phyloP scores from a whole-genome alignment of 2,888 invertebrate species.

The Drosophila austrosaltans region DNA sequence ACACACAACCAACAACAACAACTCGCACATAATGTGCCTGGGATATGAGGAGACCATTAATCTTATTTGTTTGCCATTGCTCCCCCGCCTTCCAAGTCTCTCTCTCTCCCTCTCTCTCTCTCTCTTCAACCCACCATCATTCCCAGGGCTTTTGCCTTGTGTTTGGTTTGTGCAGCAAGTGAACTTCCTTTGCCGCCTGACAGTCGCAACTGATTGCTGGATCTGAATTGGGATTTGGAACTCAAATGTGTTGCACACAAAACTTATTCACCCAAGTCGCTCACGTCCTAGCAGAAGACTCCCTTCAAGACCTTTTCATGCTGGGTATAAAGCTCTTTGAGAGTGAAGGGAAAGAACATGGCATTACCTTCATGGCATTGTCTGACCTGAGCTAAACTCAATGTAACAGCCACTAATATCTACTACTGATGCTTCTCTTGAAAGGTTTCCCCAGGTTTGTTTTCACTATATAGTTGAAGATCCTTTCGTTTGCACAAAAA shows the following conservation, averaged over 20 bases:
- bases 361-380: slow-evolving; percentile 29
- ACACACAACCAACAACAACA: slow-evolving; percentile 44
- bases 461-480: slow-evolving; percentile 1
- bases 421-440: not conserved
- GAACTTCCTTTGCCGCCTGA: slow-evolving; percentile 83
- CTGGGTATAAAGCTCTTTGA: slow-evolving; percentile 5
- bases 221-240: slow-evolving; percentile 80
- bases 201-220: slow-evolving; percentile 83
- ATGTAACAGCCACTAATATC: slow-evolving; percentile 55
- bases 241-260: slow-evolving; percentile 68
- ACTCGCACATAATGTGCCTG: slow-evolving; percentile 80
- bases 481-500: not conserved
- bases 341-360: not conserved
- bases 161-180: slow-evolving; percentile 81
- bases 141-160: slow-evolving; percentile 23
- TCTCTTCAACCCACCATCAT: not conserved
- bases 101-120: not conserved
- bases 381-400: slow-evolving; percentile 62
- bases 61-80: slow-evolving; percentile 71
- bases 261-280: slow-evolving; percentile 33
- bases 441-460: not conserved
- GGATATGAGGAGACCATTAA: slow-evolving; percentile 80
- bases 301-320: slow-evolving; percentile 1
- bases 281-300: slow-evolving; percentile 21
- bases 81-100: not conserved